phyloP scores from a whole-genome alignment of 2,113 vertebrate species.

The Triplophysa rosa region DNA sequence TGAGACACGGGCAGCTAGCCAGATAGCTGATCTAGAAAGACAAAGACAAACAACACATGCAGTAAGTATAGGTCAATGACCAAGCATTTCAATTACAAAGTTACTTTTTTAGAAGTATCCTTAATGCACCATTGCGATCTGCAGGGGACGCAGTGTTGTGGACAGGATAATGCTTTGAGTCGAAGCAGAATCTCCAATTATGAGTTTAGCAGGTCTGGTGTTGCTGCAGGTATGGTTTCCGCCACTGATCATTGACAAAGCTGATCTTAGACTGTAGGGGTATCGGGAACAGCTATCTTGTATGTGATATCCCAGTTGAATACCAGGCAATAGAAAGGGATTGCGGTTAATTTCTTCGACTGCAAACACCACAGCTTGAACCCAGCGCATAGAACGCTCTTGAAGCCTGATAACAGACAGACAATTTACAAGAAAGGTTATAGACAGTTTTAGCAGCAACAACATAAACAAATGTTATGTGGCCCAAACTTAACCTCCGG shows the following conservation, averaged over 20 bases:
- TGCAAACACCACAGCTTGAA: slow-evolving; percentile 71
- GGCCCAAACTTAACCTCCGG: too few relatives aligned
- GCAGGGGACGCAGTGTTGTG: slow-evolving; percentile 60
- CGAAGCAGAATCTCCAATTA: slow-evolving; percentile 69
- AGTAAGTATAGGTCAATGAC: neutral
- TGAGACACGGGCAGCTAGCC: slow-evolving; percentile 73
- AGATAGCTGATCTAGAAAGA: slow-evolving; percentile 72
- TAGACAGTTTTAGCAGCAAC: neutral
- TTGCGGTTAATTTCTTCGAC: slow-evolving; percentile 76
- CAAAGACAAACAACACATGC: neutral
- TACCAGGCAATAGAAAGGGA: slow-evolving; percentile 66
- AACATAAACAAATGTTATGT: neutral
- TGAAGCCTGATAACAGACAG: slow-evolving; percentile 60
- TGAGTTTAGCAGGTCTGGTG: slow-evolving; percentile 53
- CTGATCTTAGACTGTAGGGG: slow-evolving; percentile 59
- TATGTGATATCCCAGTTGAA: slow-evolving; percentile 71
- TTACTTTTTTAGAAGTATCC: neutral
- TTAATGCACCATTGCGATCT: slow-evolving; percentile 67
- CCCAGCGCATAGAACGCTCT: slow-evolving; percentile 53
- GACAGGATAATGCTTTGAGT: slow-evolving; percentile 64
- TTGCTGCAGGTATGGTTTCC: slow-evolving; percentile 58
- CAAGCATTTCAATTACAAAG: neutral
- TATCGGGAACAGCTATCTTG: slow-evolving; percentile 67
- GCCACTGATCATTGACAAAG: slow-evolving; percentile 66
- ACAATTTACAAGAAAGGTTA: neutral